A percentile compares a stretch with the other conserved stretches of the same genome.
phyloP scores from a whole-genome alignment of 2,888 invertebrate genomes.

The Adelphocoris suturalis region DNA sequence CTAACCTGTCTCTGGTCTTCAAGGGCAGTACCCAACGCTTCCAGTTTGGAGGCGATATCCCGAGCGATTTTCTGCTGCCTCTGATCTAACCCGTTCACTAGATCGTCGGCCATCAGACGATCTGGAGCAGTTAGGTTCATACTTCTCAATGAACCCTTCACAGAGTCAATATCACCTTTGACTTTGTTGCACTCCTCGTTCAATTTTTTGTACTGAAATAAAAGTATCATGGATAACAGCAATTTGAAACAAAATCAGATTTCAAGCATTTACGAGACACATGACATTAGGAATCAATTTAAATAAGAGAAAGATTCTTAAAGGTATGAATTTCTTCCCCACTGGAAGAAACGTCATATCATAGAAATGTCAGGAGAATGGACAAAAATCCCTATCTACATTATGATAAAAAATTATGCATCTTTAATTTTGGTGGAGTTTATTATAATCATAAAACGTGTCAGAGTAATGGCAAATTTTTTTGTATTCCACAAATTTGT shows the following conservation, averaged over 20 bases:
- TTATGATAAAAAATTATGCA: no score
- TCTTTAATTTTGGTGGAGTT: no score
- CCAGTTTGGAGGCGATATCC: conserved; percentile 87
- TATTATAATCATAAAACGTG: no score
- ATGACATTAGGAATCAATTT: no score
- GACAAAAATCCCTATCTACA: no score
- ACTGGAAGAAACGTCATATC: no score
- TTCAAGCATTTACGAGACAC: no score
- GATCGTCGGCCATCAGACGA: conserved; percentile 89
- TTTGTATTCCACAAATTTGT: no score
- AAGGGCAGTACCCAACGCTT: conserved; percentile 87
- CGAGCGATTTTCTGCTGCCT: conserved; percentile 87
- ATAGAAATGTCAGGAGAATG: no score
- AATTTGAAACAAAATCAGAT: conserved; percentile 8
- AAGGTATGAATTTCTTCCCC: no score
- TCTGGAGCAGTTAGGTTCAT: conserved; percentile 91
- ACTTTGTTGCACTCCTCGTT: conserved; percentile 87
- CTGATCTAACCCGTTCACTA: conserved; percentile 88
- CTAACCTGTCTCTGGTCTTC: conserved; percentile 86
- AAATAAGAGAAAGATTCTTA: no score
- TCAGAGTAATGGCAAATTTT: no score
- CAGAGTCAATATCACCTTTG: conserved; percentile 85
- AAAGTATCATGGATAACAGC: conserved; percentile 73
- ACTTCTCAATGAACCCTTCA: conserved; percentile 86
- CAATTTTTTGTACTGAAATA: conserved; percentile 85